A percentile compares a stretch with the other conserved stretches of the same genome.
These are phyloP conservation scores for Thymelicus acteon DNA, from an alignment of 2,888 invertebrate genomes.

Conservation along the genomic window DNA sequence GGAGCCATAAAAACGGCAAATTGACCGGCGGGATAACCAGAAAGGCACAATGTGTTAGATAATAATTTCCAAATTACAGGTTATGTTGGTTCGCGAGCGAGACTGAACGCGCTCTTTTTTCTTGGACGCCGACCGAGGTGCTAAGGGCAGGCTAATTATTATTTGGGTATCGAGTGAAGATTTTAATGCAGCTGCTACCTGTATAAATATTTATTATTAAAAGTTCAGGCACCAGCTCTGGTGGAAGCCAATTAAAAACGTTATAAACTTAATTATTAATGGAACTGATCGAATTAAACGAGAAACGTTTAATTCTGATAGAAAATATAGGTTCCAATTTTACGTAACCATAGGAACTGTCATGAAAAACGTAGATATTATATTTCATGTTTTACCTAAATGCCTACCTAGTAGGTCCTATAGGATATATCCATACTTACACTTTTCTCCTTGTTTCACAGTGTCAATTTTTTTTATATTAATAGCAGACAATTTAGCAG, in stretches of 20 bases:
- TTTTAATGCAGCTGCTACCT: slow-evolving; percentile 84
- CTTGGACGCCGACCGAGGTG: slow-evolving; percentile 79
- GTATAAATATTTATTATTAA: slow-evolving; percentile 84
- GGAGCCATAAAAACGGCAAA: slow-evolving; percentile 85
- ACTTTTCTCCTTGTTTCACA: too few relatives aligned
- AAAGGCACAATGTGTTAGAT: slow-evolving; percentile 86
- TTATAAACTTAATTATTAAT: slow-evolving; percentile 55
- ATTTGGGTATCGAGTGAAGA: slow-evolving; percentile 82
- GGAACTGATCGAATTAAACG: slow-evolving; percentile 1
- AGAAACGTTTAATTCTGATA: background rate
- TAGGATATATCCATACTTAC: too few relatives aligned
- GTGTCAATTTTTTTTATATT: too few relatives aligned
- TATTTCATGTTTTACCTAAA: too few relatives aligned
- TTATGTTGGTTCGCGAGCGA: slow-evolving; percentile 81
- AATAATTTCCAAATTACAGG: slow-evolving; percentile 85
- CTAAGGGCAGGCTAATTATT: slow-evolving; percentile 85
- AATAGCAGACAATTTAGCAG: too few relatives aligned
- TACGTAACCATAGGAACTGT: background rate
- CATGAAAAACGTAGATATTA: too few relatives aligned
- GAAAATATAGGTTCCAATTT: background rate
- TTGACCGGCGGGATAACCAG: slow-evolving; percentile 85
- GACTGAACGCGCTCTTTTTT: slow-evolving; percentile 74
- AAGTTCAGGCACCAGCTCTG: slow-evolving; percentile 78
- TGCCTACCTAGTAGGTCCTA: too few relatives aligned
- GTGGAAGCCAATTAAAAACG: slow-evolving; percentile 72